Evolutionary conservation across 2,888 invertebrate genomes (phyloP).

Genomic region (Chymomyza fuscimana): DNA sequence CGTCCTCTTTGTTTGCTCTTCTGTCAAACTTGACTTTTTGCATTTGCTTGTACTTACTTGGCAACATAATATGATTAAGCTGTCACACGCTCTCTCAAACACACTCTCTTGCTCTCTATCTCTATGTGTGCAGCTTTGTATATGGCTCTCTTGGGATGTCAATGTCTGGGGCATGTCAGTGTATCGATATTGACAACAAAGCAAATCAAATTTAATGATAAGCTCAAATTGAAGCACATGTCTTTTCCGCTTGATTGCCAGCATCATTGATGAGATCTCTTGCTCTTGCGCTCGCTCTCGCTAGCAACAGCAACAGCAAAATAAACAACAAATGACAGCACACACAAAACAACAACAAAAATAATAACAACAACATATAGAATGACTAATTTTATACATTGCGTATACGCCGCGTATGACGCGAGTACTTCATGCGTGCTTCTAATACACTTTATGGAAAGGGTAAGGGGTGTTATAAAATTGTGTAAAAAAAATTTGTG

Average conservation of each 20-base stretch:
- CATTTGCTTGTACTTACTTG: not conserved
- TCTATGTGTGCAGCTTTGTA: not conserved
- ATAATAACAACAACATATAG: slow-evolving; percentile 47
- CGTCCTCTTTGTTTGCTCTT: not conserved
- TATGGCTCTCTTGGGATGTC: not conserved
- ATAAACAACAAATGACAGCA: slow-evolving; percentile 1
- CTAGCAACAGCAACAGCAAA: not conserved
- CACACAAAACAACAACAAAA: slow-evolving; percentile 7
- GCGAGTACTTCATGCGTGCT: not conserved
- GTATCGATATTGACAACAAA: slow-evolving; percentile 42
- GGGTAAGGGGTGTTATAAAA: not conserved
- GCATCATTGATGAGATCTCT: slow-evolving; percentile 40
- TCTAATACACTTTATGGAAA: too few relatives aligned
- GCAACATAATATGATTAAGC: not conserved
- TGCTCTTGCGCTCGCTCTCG: slow-evolving; percentile 6
- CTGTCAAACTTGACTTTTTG: not conserved
- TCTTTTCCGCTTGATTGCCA: slow-evolving; percentile 49
- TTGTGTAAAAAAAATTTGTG: too few relatives aligned
- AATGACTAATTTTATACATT: slow-evolving; percentile 57
- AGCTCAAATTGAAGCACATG: slow-evolving; percentile 58
- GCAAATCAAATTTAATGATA: slow-evolving; percentile 72
- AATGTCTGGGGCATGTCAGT: not conserved
- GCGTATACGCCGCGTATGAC: slow-evolving; percentile 44
- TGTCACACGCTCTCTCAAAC: not conserved
- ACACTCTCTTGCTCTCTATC: not conserved